Evolutionary conservation across 2,797 vertebrate genomes (phyloP).

Genomic region (Bradypus variegatus): DNA sequence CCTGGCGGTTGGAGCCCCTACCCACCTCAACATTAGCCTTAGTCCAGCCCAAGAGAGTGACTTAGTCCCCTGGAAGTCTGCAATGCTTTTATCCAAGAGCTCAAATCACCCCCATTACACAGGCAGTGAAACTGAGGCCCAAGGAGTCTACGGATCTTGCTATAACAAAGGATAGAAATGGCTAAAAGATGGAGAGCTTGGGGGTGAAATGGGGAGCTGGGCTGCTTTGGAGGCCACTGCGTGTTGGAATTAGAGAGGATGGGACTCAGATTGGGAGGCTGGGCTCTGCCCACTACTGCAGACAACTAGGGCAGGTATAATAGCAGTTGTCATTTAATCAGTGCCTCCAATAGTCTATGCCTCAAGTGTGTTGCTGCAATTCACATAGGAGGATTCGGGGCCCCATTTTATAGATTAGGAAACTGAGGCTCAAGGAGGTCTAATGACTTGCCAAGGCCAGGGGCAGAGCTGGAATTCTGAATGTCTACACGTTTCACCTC

Average conservation of each 20-base stretch:
- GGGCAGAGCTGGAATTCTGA: not conserved
- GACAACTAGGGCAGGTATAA: not conserved
- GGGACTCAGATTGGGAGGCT: not conserved
- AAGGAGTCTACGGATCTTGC: not conserved
- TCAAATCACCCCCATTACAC: not conserved
- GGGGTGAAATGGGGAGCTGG: not conserved
- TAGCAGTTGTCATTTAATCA: not conserved
- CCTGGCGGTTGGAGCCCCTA: not conserved
- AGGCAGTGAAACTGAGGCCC: not conserved
- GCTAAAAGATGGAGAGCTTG: not conserved
- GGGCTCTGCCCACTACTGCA: not conserved
- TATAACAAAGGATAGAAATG: not conserved
- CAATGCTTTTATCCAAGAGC: not conserved
- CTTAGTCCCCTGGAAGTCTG: not conserved
- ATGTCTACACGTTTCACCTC: not conserved
- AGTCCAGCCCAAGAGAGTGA: not conserved
- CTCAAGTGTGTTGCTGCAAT: not conserved
- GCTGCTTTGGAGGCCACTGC: not conserved
- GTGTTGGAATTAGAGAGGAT: not conserved
- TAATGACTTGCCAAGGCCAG: not conserved
- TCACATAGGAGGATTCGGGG: not conserved
- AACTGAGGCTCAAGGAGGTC: not conserved
- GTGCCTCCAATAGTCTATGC: not conserved
- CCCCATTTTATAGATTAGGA: not conserved
- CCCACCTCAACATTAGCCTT: not conserved